A percentile compares a stretch with the other conserved stretches of the same genome.
phyloP scores from a whole-genome alignment of 2,888 invertebrate genomes.

The Chrysina gloriosa region DNA sequence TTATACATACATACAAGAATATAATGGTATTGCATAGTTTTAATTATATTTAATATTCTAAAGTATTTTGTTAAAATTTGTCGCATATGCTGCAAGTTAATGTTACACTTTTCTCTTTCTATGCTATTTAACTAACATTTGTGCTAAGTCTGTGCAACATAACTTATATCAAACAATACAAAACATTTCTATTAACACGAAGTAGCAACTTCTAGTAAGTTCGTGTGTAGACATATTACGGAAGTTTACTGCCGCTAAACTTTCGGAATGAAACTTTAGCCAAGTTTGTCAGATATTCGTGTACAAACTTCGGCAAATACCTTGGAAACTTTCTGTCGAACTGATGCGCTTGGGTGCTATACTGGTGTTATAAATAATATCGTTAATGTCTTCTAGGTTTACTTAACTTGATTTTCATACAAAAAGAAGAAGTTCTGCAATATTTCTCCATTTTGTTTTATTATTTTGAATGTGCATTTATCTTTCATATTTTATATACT shows the following conservation, averaged over 20 bases:
- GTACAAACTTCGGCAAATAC: constrained; percentile 35
- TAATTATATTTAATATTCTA: too few relatives aligned
- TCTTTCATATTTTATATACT: too few relatives aligned
- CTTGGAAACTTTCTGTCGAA: constrained; percentile 39
- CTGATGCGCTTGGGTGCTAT: constrained; percentile 37
- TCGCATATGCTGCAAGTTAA: too few relatives aligned
- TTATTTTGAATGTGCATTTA: neutral
- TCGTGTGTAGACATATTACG: constrained; percentile 40
- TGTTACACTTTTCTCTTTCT: too few relatives aligned
- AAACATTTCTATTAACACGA: constrained; percentile 37
- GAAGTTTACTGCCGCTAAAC: constrained; percentile 40
- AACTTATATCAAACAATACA: constrained; percentile 33
- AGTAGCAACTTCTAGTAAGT: constrained; percentile 36
- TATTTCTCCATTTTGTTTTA: constrained; percentile 24
- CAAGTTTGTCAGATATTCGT: constrained; percentile 38
- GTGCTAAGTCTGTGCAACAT: neutral
- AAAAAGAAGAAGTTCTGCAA: constrained; percentile 12
- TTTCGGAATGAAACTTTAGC: constrained; percentile 25
- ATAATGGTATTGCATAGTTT: too few relatives aligned
- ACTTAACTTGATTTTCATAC: constrained; percentile 24
- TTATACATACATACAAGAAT: too few relatives aligned
- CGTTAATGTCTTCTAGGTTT: constrained; percentile 34
- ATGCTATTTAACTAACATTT: neutral
- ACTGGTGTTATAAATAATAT: constrained; percentile 41
- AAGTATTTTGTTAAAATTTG: too few relatives aligned